Percentiles rank a stretch among this genome's conserved stretches.
Evolutionary conservation across 2,888 invertebrate genomes (phyloP).

Genomic region (Craniophora ligustri): DNA sequence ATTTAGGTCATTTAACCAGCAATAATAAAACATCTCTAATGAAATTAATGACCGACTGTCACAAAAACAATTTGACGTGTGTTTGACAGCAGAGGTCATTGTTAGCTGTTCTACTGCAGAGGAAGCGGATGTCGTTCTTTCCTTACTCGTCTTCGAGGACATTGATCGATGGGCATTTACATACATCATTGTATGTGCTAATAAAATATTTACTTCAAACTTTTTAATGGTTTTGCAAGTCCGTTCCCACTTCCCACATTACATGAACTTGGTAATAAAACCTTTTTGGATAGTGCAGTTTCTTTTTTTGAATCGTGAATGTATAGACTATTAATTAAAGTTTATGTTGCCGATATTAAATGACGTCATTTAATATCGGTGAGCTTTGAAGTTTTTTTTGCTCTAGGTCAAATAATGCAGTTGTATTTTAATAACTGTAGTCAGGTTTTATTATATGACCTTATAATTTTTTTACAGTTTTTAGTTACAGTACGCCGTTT

Average conservation of each 20-base stretch:
- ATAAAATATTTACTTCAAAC: slow-evolving; percentile 26
- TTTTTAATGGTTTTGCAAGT: slow-evolving; percentile 7
- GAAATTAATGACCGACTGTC: slow-evolving; percentile 35
- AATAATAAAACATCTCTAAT: slow-evolving; percentile 35
- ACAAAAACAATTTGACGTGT: slow-evolving; percentile 47
- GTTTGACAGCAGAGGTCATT: slow-evolving; percentile 63
- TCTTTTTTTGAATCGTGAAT: slow-evolving; percentile 6
- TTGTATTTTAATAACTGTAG: slow-evolving; percentile 2
- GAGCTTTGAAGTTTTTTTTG: slow-evolving; percentile 24
- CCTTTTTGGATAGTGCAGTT: neutral
- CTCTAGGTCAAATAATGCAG: slow-evolving; percentile 25
- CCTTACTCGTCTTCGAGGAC: slow-evolving; percentile 60
- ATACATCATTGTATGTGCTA: slow-evolving; percentile 43
- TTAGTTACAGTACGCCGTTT: slow-evolving; percentile 5
- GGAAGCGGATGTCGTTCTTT: slow-evolving; percentile 73
- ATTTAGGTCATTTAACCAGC: slow-evolving; percentile 24
- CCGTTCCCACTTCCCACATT: slow-evolving; percentile 12
- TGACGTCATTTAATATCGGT: slow-evolving; percentile 33
- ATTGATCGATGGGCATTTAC: slow-evolving; percentile 66
- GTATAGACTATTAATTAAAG: slow-evolving; percentile 7
- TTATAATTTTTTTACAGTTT: slow-evolving; percentile 13
- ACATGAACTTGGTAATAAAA: neutral
- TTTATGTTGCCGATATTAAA: slow-evolving; percentile 7
- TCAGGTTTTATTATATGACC: slow-evolving; percentile 18
- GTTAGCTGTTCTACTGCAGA: slow-evolving; percentile 38